Evolutionary conservation across 1,140 invertebrate genomes (phyloP).

Genomic region (Solenopsis invicta): DNA sequence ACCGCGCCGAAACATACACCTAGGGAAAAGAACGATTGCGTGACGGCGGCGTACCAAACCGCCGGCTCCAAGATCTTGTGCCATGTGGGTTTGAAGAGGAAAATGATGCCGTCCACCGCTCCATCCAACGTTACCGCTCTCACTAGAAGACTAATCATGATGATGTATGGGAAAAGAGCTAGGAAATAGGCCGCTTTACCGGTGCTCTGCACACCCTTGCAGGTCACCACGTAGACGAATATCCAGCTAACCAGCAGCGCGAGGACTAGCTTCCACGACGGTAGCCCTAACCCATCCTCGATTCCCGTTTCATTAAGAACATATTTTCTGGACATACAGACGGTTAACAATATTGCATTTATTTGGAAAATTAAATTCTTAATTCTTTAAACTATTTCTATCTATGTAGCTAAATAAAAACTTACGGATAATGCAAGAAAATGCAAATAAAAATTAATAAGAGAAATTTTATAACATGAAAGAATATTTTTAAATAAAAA

Average conservation of each 20-base stretch:
- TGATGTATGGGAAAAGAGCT: slow-evolving; percentile 94
- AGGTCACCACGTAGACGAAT: slow-evolving; percentile 91
- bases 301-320: slow-evolving; percentile 91
- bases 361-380: background rate
- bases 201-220: slow-evolving; percentile 92
- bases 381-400: background rate
- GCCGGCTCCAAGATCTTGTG: slow-evolving; percentile 88
- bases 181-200: slow-evolving; percentile 94
- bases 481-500: slow-evolving; percentile 10
- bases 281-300: slow-evolving; percentile 90
- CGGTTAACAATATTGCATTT: background rate
- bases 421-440: background rate
- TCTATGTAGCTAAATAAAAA: background rate
- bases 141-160: slow-evolving; percentile 92
- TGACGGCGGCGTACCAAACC: slow-evolving; percentile 93
- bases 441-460: background rate
- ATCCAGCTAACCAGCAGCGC: slow-evolving; percentile 92
- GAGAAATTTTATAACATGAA: background rate
- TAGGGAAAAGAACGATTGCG: slow-evolving; percentile 92
- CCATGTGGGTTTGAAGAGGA: slow-evolving; percentile 90
- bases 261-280: slow-evolving; percentile 92
- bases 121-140: slow-evolving; percentile 92
- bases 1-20: slow-evolving; percentile 92
- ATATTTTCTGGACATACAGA: slow-evolving; percentile 86
- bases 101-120: slow-evolving; percentile 91